Evolutionary conservation across 2,797 vertebrate genomes (phyloP), one percentile per base, ranked within the genome.

Genomic region (Neosalanx taihuensis): DNA sequence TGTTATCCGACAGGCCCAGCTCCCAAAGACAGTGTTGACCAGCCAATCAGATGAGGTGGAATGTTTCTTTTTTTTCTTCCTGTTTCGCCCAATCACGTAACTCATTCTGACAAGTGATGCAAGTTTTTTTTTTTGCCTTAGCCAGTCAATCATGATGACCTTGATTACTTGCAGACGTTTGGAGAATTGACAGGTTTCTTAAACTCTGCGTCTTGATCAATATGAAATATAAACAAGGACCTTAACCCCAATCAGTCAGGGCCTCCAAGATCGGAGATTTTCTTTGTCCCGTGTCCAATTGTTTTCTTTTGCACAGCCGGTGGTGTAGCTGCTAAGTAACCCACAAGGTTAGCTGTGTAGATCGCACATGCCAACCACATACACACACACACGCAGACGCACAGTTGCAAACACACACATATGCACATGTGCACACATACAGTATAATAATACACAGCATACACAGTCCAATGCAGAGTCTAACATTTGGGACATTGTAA

Each of bases 81-180:
- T n/a, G 18, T 56, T 30, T 17, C 5, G 15, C 53, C n/a, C 18
- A 33, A 35, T 57, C 30, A 57, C 9, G 30, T 35, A 37, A 68
- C 15, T 68, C 67, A 68, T 30, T 58, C 53, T 68, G 67, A 68
- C 67, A 68, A 23, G 29, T n/a, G 31, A 35, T 35, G 18, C 18
- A 53, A 35, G n/a, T 56, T 57, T 30, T 57, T 68, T 33, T n/a
- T 26, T 26, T 33, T n/a, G 29, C 18, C 49, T 12, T 26, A 20
- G 51, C 18, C 4, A 6, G 66, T 68, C 66, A 68, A 68, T 68
- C 66, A 57, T 7, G 17, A 10, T 35, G 67, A 33, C 51, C 67
- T 33, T 57, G 51, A 68, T 68, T 68, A 30, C 67, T 68, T 20
- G 30, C 67, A 68, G 67, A 68, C 67, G 20, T 56, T 35, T 68